Percentiles rank a stretch among this genome's conserved stretches.
phyloP scores from a whole-genome alignment of 2,888 invertebrate species.

The Lasioglossum figueresi region DNA sequence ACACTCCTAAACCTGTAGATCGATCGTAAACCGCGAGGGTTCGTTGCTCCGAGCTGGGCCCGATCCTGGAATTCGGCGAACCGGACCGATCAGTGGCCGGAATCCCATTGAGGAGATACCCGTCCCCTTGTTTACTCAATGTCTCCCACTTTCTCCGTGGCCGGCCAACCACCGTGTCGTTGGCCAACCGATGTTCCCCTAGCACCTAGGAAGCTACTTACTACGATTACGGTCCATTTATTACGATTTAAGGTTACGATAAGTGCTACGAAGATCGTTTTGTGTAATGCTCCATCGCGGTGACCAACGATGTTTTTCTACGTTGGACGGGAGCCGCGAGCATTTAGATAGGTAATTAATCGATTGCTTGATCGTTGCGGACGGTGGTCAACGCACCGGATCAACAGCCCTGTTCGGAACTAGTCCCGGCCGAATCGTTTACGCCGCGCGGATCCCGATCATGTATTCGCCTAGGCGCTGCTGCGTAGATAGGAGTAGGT shows the following conservation, averaged over 20 bases:
- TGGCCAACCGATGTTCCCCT: constrained; percentile 50
- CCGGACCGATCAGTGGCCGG: not conserved
- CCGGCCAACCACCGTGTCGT: constrained; percentile 33
- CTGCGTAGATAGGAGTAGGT: constrained; percentile 44
- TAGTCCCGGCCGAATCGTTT: constrained; percentile 71
- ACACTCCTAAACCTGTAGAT: constrained; percentile 9
- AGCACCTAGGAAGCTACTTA: constrained; percentile 63
- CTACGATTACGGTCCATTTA: constrained; percentile 60
- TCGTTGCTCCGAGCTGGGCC: not conserved
- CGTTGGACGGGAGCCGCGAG: constrained; percentile 34
- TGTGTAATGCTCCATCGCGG: constrained; percentile 49
- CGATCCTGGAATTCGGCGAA: constrained; percentile 20
- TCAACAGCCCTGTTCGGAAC: constrained; percentile 46
- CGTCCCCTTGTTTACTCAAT: constrained; percentile 20
- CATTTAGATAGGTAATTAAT: constrained; percentile 52
- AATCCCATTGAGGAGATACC: constrained; percentile 3
- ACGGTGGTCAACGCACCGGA: constrained; percentile 33
- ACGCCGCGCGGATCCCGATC: constrained; percentile 27
- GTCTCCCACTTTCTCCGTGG: constrained; percentile 25
- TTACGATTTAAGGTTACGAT: constrained; percentile 59
- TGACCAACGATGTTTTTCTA: constrained; percentile 24
- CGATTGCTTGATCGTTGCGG: constrained; percentile 38
- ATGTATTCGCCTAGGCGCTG: constrained; percentile 53
- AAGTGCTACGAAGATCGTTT: constrained; percentile 53
- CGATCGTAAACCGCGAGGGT: constrained; percentile 2